Evolutionary conservation across 2,888 invertebrate genomes (phyloP), one percentile per base, ranked within the genome.

Genomic region (Chrysina gloriosa): DNA sequence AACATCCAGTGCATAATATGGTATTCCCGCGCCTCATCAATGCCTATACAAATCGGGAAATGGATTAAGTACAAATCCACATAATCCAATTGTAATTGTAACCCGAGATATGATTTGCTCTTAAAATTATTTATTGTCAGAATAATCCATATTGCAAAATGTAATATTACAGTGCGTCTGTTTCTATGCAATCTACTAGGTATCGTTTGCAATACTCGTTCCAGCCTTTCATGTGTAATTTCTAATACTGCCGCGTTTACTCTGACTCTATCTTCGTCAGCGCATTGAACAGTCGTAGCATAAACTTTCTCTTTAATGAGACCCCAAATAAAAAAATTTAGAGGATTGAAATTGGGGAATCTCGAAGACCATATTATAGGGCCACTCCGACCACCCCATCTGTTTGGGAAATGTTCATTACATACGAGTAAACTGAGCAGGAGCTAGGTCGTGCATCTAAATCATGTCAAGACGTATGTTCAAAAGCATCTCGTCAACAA

Each of bases 1-100:
- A 29, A 69, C 23, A 16, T 63, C 63, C 6, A 27, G n/a, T 19
- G 21, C 50, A 4, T 39, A 47, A n/a, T n/a, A 7, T 29, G 29
- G 5, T 29, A 9, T 3, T 21, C 14, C 5, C 29, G 42, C 56
- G 89, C 87, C 0, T 87, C 88, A 2, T 86, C 83, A 65, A 88
- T 86, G 67, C 86, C 82, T 58, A 91, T 84, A 1, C 87, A 86
- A 73, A 92, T 89, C 0, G 95, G 94, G 1, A 86, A 85, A 79
- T 95, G 95, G 71, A 94, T 83, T 36, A 95, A 84, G 82, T 93
- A 95, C 67, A 95, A 81, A 81, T 95, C 95, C 29, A 95, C 80
- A 79, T 94, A 95, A 42, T 90, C 89, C 70, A 94, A 78, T 54
- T 90, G 89, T 19, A 95, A 84, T 76, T 89, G 29, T 29, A 29